Evolutionary conservation across 2,797 vertebrate species (phyloP), one percentile per base, ranked within the genome.

Genomic region (Melopsittacus undulatus): DNA sequence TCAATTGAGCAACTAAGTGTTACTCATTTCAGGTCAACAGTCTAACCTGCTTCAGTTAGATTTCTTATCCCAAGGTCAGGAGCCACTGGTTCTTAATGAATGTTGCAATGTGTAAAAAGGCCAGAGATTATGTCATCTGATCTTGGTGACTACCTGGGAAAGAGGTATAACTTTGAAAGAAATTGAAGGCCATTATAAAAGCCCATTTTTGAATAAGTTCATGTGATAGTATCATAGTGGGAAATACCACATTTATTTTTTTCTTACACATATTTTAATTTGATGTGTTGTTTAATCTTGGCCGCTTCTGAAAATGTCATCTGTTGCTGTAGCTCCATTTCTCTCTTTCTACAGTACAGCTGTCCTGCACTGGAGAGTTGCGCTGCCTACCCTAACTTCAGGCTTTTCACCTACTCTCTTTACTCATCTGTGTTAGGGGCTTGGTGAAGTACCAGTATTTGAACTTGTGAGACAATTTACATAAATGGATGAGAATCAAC

Each of bases 61-160:
- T 92, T 94, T 95, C 92, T 90, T 93, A 95, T 92, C 92, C 62
- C 61, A 43, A 54, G 68, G 76, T 92, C 81, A 75, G 57, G 66
- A 95, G 48, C 89, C 75, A 69, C 32, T 79, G 52, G 42, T 54
- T 89, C 52, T 78, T 89, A 87, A 66, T 78, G 64, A 68, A 17
- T 78, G 54, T 87, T 66, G 78, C 88, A 86, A 54, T n/a, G 48
- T 68, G 42, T 80, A 38, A 83, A 94, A 92, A 85, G 36, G 70
- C 62, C 24, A 46, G 62, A 42, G 68, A 77, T 69, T 70, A 63
- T 72, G 76, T 63, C 77, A 89, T 66, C 62, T 85, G 64, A 68
- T 94, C 64, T 92, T 90, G 3, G 1, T 49, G 70, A 66, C 67
- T 86, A 56, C 57, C 26, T 57, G 42, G 66, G 62, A 90, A 76